A percentile compares a stretch with the other conserved stretches of the same genome.
phyloP scores from a whole-genome alignment of 2,797 vertebrate genomes.

The Siniperca undulata region DNA sequence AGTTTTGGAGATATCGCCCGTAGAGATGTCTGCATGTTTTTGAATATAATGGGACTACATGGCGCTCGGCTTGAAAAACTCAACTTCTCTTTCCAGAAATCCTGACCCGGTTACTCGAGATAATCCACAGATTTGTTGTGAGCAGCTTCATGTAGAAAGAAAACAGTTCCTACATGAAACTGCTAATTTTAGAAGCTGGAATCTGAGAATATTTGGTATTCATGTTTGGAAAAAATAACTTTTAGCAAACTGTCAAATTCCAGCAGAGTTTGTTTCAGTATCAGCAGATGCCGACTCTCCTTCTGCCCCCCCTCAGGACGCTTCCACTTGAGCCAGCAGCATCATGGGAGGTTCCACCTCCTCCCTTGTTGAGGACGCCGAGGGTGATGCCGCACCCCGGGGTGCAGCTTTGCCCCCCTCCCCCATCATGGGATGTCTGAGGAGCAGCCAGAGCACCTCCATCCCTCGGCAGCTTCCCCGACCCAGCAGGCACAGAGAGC shows the following conservation, averaged over 20 bases:
- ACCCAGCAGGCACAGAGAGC: slow-evolving; percentile 64
- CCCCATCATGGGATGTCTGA: slow-evolving; percentile 73
- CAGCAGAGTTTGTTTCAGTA: too few relatives aligned
- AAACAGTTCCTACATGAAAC: too few relatives aligned
- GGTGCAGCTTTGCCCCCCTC: slow-evolving; percentile 65
- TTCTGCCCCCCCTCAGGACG: slow-evolving; percentile 21
- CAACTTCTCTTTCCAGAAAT: too few relatives aligned
- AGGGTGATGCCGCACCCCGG: slow-evolving; percentile 20
- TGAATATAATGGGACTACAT: too few relatives aligned
- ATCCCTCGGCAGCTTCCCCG: slow-evolving; percentile 66
- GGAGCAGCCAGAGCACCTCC: slow-evolving; percentile 76
- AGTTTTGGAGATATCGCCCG: too few relatives aligned
- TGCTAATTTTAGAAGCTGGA: neutral
- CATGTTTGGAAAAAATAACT: neutral
- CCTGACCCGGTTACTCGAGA: too few relatives aligned
- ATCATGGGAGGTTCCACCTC: slow-evolving; percentile 75
- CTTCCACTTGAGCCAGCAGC: slow-evolving; percentile 40
- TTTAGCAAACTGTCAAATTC: too few relatives aligned
- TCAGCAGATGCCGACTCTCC: neutral
- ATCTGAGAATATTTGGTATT: neutral
- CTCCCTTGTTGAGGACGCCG: slow-evolving; percentile 56
- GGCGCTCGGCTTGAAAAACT: too few relatives aligned
- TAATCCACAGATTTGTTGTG: too few relatives aligned
- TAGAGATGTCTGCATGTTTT: too few relatives aligned
- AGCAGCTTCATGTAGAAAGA: too few relatives aligned